Conservation (phyloP, 2,888 invertebrate genomes). For the Cephus nigrinus region DNA sequence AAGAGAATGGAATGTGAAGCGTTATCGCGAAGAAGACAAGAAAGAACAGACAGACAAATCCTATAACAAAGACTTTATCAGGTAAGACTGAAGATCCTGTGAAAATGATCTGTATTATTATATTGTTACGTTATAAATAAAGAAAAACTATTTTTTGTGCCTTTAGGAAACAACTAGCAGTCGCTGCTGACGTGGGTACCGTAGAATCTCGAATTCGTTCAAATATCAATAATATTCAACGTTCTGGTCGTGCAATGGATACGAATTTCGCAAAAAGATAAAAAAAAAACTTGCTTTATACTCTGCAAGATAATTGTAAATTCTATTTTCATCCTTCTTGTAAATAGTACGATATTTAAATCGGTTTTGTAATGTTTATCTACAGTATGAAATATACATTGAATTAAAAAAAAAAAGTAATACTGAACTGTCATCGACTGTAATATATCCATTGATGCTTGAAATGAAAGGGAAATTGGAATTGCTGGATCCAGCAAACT, state of each 20-base stretch:
- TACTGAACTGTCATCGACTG: too few species aligned
- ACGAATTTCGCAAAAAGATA: slow-evolving; percentile 82
- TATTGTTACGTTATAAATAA: too few species aligned
- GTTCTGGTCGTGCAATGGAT: slow-evolving; percentile 83
- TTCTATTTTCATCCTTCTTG: too few species aligned
- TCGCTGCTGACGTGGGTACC: slow-evolving; percentile 75
- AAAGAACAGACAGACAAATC: slow-evolving; percentile 67
- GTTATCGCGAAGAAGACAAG: slow-evolving; percentile 72
- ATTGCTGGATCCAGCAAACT: slow-evolving; percentile 9
- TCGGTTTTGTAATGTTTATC: too few species aligned
- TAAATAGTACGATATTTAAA: too few species aligned
- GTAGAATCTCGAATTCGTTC: slow-evolving; percentile 88
- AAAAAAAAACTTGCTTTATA: slow-evolving; percentile 1
- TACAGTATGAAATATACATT: too few species aligned
- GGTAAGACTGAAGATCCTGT: slow-evolving; percentile 36
- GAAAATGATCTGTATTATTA: background rate
- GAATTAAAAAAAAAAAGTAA: too few species aligned
- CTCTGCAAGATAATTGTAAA: too few species aligned
- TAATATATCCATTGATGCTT: too few species aligned
- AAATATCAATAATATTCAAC: slow-evolving; percentile 90
- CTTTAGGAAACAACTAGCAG: slow-evolving; percentile 73
- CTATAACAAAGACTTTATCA: slow-evolving; percentile 67
- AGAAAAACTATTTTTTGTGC: too few species aligned
- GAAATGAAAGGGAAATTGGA: too few species aligned
- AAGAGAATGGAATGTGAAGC: slow-evolving; percentile 73